These are phyloP conservation scores for Phorcus lineatus DNA, from an alignment of 2,888 invertebrate species.

Conservation along the genomic window DNA sequence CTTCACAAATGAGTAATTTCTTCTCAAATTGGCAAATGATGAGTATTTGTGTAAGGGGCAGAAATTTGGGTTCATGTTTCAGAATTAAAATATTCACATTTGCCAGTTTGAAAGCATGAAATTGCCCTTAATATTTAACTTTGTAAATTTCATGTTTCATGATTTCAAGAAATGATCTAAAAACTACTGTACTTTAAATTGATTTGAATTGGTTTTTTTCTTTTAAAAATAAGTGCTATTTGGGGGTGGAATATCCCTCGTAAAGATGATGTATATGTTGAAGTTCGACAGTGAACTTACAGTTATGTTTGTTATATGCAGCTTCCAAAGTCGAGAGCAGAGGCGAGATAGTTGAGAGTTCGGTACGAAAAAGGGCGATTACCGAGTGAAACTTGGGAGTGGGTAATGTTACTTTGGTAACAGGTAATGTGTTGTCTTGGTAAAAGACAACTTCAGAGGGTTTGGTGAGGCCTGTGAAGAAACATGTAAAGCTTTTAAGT, in stretches of 20 bases:
- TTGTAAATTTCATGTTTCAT: neutral
- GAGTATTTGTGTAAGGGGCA: neutral
- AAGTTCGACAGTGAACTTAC: conserved; percentile 21
- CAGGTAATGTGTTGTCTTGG: neutral
- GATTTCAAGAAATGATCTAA: neutral
- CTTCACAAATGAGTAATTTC: conserved; percentile 14
- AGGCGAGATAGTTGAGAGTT: neutral
- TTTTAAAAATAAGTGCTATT: neutral
- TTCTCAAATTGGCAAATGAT: neutral
- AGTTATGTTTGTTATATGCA: neutral
- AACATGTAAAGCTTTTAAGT: neutral
- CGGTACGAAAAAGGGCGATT: neutral
- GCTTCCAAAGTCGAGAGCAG: neutral
- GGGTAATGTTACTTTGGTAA: conserved; percentile 19
- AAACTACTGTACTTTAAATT: neutral
- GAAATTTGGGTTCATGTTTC: neutral
- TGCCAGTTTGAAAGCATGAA: neutral
- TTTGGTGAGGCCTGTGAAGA: conserved; percentile 3
- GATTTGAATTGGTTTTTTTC: no score
- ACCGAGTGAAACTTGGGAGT: neutral
- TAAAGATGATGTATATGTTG: neutral
- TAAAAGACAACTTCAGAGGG: neutral
- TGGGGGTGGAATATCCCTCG: conserved; percentile 11
- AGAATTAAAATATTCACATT: neutral
- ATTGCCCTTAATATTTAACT: neutral